phyloP scores from a whole-genome alignment of 2,113 vertebrate genomes.

The Sitta europaea region DNA sequence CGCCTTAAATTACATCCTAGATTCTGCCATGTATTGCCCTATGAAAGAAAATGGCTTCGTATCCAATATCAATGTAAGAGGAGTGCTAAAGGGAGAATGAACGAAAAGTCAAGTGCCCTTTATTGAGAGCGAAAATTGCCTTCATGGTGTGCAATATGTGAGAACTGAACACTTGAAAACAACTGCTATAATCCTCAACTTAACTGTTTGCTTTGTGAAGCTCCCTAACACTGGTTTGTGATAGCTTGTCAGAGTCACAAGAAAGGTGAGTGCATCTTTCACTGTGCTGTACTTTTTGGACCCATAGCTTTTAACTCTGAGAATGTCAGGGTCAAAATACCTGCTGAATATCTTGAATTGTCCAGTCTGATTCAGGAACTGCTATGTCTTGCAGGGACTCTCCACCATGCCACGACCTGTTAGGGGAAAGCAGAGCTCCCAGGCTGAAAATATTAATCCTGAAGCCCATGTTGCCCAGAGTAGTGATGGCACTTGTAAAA shows the following conservation, averaged over 20 bases:
- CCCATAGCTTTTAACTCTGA: neutral
- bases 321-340: neutral
- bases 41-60: conserved; percentile 64
- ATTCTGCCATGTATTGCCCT: conserved; percentile 65
- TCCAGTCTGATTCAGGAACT: neutral
- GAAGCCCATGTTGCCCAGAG: neutral
- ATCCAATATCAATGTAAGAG: conserved; percentile 61
- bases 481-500: neutral
- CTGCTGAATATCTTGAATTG: neutral
- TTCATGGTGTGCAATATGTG: neutral
- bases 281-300: neutral
- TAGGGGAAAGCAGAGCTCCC: neutral
- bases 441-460: neutral
- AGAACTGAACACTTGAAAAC: conserved; percentile 49
- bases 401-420: neutral
- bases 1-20: conserved; percentile 73
- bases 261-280: neutral
- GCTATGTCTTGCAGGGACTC: neutral
- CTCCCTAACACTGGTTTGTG: neutral
- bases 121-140: conserved; percentile 44
- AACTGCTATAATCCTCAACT: conserved; percentile 24
- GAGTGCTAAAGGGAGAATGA: conserved; percentile 61
- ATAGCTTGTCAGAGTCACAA: neutral
- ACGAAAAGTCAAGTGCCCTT: conserved; percentile 67
- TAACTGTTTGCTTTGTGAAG: conserved; percentile 23